A percentile compares a stretch with the other conserved stretches of the same genome.
Conservation (phyloP, 2,888 invertebrate genomes). For the Ischnus inquisitorius region DNA sequence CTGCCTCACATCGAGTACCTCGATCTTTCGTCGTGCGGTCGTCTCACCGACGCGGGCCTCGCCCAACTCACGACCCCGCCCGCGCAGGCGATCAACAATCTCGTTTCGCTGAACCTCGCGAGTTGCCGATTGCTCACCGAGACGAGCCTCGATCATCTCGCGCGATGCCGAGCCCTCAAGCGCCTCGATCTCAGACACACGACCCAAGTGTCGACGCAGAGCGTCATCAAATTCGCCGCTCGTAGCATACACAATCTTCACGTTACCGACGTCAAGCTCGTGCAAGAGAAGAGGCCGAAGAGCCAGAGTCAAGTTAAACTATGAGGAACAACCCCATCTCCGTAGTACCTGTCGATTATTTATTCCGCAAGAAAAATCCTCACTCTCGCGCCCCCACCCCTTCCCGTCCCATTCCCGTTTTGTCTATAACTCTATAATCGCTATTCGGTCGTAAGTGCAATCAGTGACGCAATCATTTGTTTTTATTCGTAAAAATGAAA, state of each 20-base stretch:
- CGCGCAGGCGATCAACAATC: slow-evolving; percentile 88
- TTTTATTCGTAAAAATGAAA: background rate
- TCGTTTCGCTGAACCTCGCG: slow-evolving; percentile 92
- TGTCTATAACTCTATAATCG: background rate
- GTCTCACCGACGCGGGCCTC: slow-evolving; percentile 96
- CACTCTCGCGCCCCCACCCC: background rate
- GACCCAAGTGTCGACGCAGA: slow-evolving; percentile 92
- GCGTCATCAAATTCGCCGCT: slow-evolving; percentile 93
- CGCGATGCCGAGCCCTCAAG: slow-evolving; percentile 90
- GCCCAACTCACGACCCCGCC: slow-evolving; percentile 93
- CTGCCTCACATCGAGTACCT: slow-evolving; percentile 91
- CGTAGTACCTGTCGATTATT: slow-evolving; percentile 18
- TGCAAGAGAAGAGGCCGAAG: slow-evolving; percentile 86
- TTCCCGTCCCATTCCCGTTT: background rate
- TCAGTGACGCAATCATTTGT: slow-evolving; percentile 1
- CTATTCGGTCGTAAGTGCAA: slow-evolving; percentile 1
- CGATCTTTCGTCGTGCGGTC: slow-evolving; percentile 94
- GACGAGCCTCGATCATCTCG: slow-evolving; percentile 92
- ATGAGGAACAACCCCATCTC: background rate
- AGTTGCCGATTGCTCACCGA: slow-evolving; percentile 94
- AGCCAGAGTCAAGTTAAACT: slow-evolving; percentile 68
- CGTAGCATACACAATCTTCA: slow-evolving; percentile 93
- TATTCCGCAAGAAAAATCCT: background rate
- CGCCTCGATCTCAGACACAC: slow-evolving; percentile 93
- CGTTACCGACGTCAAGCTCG: slow-evolving; percentile 92